A percentile compares a stretch with the other conserved stretches of the same genome.
These are phyloP conservation scores for Opisthocomus hoazin DNA, from an alignment of 2,113 vertebrate species.

Conservation along the genomic window DNA sequence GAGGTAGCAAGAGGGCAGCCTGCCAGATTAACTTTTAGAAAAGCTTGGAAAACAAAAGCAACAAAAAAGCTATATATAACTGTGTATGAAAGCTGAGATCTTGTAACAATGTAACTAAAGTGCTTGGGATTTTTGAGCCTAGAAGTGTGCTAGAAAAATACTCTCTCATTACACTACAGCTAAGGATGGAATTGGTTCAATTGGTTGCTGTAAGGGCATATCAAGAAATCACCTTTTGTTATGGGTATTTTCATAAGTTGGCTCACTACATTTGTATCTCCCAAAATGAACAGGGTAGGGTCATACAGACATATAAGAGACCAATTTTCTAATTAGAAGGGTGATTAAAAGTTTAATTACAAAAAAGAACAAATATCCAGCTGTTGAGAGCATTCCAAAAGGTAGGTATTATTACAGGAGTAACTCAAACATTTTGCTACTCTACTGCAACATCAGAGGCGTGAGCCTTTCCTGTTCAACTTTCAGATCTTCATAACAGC, in stretches of 20 bases:
- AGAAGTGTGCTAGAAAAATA: background rate
- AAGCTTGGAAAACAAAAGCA: background rate
- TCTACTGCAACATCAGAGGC: background rate
- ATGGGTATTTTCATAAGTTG: background rate
- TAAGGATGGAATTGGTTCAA: background rate
- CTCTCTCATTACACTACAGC: constrained; percentile 5
- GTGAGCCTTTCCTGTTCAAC: background rate
- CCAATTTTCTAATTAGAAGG: background rate
- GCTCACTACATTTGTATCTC: background rate
- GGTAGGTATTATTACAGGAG: background rate
- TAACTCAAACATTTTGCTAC: background rate
- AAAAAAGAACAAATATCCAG: background rate
- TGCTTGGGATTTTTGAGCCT: constrained; percentile 15
- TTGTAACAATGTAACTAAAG: constrained; percentile 9
- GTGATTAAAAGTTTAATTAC: background rate
- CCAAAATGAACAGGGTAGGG: background rate
- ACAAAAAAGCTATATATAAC: background rate
- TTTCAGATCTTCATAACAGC: background rate
- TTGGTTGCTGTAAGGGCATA: background rate
- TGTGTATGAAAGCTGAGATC: background rate
- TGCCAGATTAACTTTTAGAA: constrained; percentile 13
- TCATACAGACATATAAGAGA: background rate
- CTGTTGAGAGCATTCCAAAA: background rate
- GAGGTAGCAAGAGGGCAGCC: background rate
- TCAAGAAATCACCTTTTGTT: background rate